Percentiles rank a stretch among this genome's conserved stretches.
These are phyloP conservation scores for Callaeas wilsoni DNA, from an alignment of 2,113 vertebrate species.

Conservation along the genomic window DNA sequence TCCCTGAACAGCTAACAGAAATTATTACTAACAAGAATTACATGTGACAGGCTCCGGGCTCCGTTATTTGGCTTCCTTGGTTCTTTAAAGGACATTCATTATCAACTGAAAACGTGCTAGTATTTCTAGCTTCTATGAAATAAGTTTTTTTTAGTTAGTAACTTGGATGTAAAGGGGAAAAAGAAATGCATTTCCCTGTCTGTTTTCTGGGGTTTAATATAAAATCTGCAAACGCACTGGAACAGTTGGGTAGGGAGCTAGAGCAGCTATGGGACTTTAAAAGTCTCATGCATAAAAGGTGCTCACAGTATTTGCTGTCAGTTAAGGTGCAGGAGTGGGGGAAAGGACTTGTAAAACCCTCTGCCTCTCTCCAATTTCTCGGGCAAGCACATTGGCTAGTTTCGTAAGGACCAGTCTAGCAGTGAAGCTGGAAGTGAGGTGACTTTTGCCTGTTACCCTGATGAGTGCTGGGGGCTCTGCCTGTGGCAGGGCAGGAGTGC, in stretches of 20 bases:
- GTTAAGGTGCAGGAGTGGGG: not conserved
- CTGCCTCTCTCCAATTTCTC: not conserved
- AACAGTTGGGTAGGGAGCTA: not conserved
- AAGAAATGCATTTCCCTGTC: not conserved
- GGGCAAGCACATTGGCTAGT: not conserved
- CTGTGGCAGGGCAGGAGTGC: not conserved
- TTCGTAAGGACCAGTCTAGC: not conserved
- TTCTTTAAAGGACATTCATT: not conserved
- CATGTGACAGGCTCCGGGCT: not conserved
- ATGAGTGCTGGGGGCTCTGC: not conserved
- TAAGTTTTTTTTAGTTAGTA: not conserved
- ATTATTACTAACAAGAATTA: not conserved
- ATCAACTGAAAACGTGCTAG: not conserved
- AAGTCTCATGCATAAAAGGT: not conserved
- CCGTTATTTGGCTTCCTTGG: not conserved
- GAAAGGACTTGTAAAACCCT: not conserved
- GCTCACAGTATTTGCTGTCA: not conserved
- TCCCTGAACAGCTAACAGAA: not conserved
- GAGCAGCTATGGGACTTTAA: not conserved
- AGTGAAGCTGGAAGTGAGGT: not conserved
- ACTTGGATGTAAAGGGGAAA: not conserved
- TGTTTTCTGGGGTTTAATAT: not conserved
- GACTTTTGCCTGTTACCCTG: not conserved
- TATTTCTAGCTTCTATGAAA: not conserved
- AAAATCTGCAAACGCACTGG: not conserved